Evolutionary conservation across 2,888 invertebrate genomes (phyloP).

Genomic region (Portevinia maculata): DNA sequence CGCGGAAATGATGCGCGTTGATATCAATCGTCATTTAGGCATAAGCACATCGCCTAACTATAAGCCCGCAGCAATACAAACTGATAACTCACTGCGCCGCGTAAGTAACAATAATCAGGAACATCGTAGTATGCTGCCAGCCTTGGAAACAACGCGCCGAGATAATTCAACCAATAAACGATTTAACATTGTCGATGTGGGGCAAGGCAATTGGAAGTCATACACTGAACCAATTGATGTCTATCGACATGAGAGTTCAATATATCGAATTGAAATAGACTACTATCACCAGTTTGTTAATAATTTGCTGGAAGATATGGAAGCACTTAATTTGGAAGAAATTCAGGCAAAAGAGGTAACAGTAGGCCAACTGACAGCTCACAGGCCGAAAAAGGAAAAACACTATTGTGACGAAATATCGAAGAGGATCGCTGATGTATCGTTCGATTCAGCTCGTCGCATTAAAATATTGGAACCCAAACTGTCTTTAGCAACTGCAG

Average conservation of each 20-base stretch:
- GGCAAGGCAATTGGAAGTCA: conserved; percentile 77
- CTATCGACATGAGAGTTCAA: conserved; percentile 84
- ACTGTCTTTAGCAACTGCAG: conserved; percentile 76
- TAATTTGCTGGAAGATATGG: conserved; percentile 71
- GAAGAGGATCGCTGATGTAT: conserved; percentile 52
- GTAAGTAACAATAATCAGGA: conserved; percentile 77
- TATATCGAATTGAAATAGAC: conserved; percentile 87
- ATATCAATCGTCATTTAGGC: conserved; percentile 79
- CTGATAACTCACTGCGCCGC: conserved; percentile 79
- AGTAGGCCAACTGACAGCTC: conserved; percentile 19
- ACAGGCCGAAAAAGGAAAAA: conserved; percentile 11
- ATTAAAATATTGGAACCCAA: conserved; percentile 76
- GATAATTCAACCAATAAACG: conserved; percentile 14
- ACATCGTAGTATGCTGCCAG: conserved; percentile 76
- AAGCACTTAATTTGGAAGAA: conserved; percentile 74
- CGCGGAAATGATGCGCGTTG: conserved; percentile 81
- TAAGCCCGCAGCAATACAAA: conserved; percentile 77
- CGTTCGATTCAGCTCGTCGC: conserved; percentile 58
- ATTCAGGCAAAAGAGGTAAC: background rate
- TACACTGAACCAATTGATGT: conserved; percentile 87
- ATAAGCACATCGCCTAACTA: conserved; percentile 76
- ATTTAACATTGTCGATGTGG: conserved; percentile 52
- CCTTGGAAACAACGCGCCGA: conserved; percentile 76
- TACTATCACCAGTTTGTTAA: conserved; percentile 87
- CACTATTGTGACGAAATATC: background rate